Conservation (phyloP, 2,888 invertebrate species). For the Pseudoips prasinana region DNA sequence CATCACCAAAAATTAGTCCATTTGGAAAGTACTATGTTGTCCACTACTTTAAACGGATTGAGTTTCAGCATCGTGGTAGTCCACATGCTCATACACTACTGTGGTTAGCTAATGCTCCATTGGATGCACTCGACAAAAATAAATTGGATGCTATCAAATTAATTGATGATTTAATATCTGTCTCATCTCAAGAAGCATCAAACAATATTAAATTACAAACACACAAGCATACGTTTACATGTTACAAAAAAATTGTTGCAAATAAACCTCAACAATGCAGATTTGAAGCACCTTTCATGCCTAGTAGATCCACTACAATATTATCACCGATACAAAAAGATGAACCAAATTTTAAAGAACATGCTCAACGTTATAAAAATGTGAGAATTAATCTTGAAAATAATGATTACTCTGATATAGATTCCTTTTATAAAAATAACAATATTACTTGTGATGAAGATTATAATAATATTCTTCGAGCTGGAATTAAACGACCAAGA, state of each 20-base stretch:
- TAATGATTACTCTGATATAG: constrained; percentile 40
- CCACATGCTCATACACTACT: constrained; percentile 53
- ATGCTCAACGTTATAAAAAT: constrained; percentile 34
- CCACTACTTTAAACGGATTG: constrained; percentile 47
- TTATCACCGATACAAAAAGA: constrained; percentile 34
- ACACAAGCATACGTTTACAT: no score
- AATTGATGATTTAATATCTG: constrained; percentile 41
- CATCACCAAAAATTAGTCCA: constrained; percentile 34
- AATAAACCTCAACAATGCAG: no score
- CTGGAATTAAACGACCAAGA: constrained; percentile 38
- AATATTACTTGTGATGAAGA: constrained; percentile 36
- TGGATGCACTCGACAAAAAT: constrained; percentile 38
- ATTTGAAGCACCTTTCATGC: constrained; percentile 34
- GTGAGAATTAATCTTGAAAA: constrained; percentile 29
- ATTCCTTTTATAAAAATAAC: no score
- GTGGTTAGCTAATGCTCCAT: constrained; percentile 51
- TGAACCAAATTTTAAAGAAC: constrained; percentile 33
- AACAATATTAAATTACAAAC: no score
- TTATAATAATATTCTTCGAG: constrained; percentile 38
- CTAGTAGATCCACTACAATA: constrained; percentile 39
- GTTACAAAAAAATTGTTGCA: no score
- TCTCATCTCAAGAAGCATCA: constrained; percentile 34
- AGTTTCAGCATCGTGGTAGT: constrained; percentile 54
- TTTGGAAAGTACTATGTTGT: constrained; percentile 34
- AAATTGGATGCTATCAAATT: constrained; percentile 41